Percentiles rank a stretch among this genome's conserved stretches.
These are phyloP conservation scores for Spatulosminthurus flaviceps DNA, from an alignment of 2,888 invertebrate species.

Conservation along the genomic window DNA sequence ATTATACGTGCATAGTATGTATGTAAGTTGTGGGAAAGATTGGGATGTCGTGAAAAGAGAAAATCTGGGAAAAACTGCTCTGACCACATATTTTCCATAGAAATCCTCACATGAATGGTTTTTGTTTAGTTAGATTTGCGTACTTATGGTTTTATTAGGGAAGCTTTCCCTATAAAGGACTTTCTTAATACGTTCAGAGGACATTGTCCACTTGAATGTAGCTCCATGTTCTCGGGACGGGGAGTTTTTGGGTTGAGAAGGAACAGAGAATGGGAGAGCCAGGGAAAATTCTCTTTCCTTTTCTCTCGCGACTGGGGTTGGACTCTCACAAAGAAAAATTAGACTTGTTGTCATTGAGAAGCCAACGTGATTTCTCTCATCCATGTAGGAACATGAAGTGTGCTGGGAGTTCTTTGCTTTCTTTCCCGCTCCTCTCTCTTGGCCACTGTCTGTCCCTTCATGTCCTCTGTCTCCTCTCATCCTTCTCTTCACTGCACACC, in stretches of 20 bases:
- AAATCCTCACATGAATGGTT: too few species aligned
- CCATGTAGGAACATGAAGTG: background rate
- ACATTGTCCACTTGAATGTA: background rate
- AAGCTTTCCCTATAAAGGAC: too few species aligned
- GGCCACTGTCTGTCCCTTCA: background rate
- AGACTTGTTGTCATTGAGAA: constrained; percentile 16
- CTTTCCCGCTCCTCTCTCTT: background rate
- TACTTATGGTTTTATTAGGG: too few species aligned
- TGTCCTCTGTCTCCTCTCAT: constrained; percentile 11
- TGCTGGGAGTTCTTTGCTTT: background rate
- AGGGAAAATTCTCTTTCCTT: constrained; percentile 4
- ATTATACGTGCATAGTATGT: too few species aligned
- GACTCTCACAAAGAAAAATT: constrained; percentile 35
- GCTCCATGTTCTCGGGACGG: too few species aligned
- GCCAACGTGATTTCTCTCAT: constrained; percentile 24
- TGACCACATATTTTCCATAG: too few species aligned
- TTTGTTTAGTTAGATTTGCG: too few species aligned
- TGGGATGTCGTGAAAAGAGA: background rate
- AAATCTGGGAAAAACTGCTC: too few species aligned
- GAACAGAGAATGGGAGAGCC: background rate
- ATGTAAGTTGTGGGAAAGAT: too few species aligned
- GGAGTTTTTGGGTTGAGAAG: background rate
- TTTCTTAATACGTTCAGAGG: background rate
- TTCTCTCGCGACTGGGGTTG: background rate
- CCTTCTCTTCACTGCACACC: background rate